Evolutionary conservation across 2,113 vertebrate species (phyloP).

Genomic region (Epinephelus lanceolatus): DNA sequence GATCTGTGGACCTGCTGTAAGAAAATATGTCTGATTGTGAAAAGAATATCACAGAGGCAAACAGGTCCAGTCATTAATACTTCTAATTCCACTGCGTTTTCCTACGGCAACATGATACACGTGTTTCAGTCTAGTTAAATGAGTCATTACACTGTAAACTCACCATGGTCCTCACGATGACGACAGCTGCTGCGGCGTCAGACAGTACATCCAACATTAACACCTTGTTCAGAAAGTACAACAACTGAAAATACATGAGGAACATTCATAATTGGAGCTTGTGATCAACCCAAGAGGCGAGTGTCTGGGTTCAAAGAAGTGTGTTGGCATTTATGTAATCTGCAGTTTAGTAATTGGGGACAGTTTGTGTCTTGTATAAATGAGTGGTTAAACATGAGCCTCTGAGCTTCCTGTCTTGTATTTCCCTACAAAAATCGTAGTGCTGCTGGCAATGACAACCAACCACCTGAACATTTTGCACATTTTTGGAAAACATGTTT

Average conservation of each 20-base stretch:
- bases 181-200: conserved; percentile 24
- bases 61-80: conserved; percentile 4
- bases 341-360: conserved; percentile 24
- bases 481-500: conserved; percentile 17
- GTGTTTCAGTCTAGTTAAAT: conserved; percentile 1
- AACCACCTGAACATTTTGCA: conserved; percentile 28
- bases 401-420: conserved; percentile 5
- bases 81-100: background rate
- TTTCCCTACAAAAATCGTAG: conserved; percentile 27
- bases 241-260: conserved; percentile 54
- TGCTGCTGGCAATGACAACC: conserved; percentile 29
- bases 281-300: conserved; percentile 12
- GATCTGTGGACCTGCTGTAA: conserved; percentile 54
- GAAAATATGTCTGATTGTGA: conserved; percentile 73
- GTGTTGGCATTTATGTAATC: conserved; percentile 27
- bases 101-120: background rate
- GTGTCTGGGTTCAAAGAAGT: conserved; percentile 10
- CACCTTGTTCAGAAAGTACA: conserved; percentile 46
- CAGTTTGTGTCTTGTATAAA: conserved; percentile 41
- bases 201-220: conserved; percentile 54
- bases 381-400: conserved; percentile 20
- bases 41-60: conserved; percentile 35
- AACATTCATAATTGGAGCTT: conserved; percentile 67
- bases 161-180: conserved; percentile 17
- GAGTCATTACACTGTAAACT: conserved; percentile 29